Base-by-base conservation (phyloP, 2,113 vertebrate genomes). In the Ictalurus punctatus region DNA sequence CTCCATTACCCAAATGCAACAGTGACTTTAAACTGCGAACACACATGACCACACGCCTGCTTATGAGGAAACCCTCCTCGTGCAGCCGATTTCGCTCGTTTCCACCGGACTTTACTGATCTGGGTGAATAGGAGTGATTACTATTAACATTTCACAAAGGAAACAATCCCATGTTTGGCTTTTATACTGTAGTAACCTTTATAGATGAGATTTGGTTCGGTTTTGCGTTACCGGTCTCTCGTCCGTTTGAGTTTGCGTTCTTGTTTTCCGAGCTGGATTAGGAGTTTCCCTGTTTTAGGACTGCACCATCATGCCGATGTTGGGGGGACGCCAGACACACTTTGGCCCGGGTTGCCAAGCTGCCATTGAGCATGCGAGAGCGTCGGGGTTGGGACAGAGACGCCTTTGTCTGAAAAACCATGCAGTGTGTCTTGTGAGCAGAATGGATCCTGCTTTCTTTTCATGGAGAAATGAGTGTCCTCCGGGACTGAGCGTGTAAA, bases 341-440 rank as follows among this genome's bases (percentile, higher is more conserved):
- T 89, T 78, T 78, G 87, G 63, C 58, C 86, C n/a, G 54, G 52
- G 88, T 90, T 90, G 91, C 91, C 21, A 83, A 74, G 86, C 63
- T 84, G 88, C 88, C 82, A 87, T 88, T 86, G 89, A 82, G 88
- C 90, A 90, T 89, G 86, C 89, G 44, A 79, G 63, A 89, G 86
- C 74, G 74, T 74, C 86, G 65, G 48, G 59, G 74, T 84, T 12
- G 19, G 54, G 91, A 96, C 95, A 95, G 94, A 95, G 94, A 76
- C 4, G 91, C 89, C 95, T 95, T 96, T 96, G 95, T 96, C 94
- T 93, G 92, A 44, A 10, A 27, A 69, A 80, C 90, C 92, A 93
- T 85, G 94, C 93, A 89, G 52, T 89, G 90, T 92, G 90, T 92
- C 94, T 93, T 94, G 93, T 95, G 95, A 95, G 92, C 91, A 92